Conservation (phyloP, 1,140 invertebrate genomes). For the Batillaria attramentaria region DNA sequence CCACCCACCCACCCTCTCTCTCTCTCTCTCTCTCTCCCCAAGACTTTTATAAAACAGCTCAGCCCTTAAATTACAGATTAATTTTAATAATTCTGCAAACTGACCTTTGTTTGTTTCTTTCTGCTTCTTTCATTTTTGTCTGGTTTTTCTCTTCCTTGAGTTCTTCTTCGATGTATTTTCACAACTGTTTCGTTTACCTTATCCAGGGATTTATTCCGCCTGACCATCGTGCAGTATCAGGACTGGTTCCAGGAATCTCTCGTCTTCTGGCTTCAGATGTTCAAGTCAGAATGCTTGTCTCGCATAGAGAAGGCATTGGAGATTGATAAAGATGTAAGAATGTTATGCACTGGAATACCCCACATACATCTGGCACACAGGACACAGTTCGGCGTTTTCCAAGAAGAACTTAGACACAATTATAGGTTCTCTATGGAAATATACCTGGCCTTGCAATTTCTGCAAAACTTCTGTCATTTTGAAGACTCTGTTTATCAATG, state of each 20-base stretch:
- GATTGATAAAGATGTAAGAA: conserved; percentile 79
- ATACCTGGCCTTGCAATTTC: not conserved
- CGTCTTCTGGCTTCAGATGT: conserved; percentile 87
- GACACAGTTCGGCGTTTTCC: no score
- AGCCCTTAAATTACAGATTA: no score
- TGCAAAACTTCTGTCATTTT: no score
- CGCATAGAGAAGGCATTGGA: conserved; percentile 91
- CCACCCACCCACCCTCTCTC: no score
- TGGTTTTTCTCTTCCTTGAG: not conserved
- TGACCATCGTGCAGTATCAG: conserved; percentile 82
- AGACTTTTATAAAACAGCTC: no score
- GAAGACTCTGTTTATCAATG: no score
- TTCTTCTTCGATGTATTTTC: conserved; percentile 1
- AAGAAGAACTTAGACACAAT: no score
- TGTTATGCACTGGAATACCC: no score
- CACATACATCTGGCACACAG: no score
- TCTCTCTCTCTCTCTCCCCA: no score
- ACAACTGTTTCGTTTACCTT: conserved; percentile 26
- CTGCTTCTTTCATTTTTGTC: no score
- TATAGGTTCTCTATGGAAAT: not conserved
- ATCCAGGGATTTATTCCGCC: conserved; percentile 76
- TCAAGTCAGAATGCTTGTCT: conserved; percentile 87
- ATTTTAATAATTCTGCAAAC: no score
- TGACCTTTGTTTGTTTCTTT: not conserved
- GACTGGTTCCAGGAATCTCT: conserved; percentile 89